Evolutionary conservation across 2,797 vertebrate species (phyloP).

Genomic region (Gallinago solitaria): DNA sequence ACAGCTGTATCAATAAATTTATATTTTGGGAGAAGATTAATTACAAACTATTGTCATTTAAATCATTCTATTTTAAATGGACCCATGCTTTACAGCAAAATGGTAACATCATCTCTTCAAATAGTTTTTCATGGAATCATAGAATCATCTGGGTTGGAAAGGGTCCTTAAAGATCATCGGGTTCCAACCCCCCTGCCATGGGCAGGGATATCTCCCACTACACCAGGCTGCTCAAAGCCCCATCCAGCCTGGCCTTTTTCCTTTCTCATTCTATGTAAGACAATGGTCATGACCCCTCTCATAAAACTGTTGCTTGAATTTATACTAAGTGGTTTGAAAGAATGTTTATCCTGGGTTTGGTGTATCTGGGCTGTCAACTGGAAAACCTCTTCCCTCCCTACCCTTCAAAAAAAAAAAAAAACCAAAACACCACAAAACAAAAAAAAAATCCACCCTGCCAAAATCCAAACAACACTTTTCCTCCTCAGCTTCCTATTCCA

Average conservation of each 20-base stretch:
- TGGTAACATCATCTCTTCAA: background rate
- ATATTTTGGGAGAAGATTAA: background rate
- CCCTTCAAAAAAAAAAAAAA: background rate
- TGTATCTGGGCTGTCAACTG: background rate
- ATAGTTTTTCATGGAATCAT: background rate
- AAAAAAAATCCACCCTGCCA: background rate
- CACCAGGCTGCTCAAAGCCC: too few relatives aligned
- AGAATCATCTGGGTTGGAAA: too few relatives aligned
- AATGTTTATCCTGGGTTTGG: background rate
- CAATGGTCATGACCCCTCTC: background rate
- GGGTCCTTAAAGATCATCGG: too few relatives aligned
- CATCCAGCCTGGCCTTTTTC: too few relatives aligned
- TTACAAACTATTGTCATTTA: background rate
- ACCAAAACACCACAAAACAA: background rate
- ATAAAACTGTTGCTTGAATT: constrained; percentile 3
- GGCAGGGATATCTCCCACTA: too few relatives aligned
- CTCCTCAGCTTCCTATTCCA: background rate
- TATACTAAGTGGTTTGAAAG: background rate
- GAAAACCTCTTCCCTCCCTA: background rate
- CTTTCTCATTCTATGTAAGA: background rate
- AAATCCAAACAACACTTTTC: background rate
- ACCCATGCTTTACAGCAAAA: background rate
- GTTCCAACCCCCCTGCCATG: too few relatives aligned
- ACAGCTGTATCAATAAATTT: background rate
- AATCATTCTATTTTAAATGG: background rate